phyloP scores from a whole-genome alignment of 2,888 invertebrate genomes.

The Pseudococcus jackbeardsleyi region DNA sequence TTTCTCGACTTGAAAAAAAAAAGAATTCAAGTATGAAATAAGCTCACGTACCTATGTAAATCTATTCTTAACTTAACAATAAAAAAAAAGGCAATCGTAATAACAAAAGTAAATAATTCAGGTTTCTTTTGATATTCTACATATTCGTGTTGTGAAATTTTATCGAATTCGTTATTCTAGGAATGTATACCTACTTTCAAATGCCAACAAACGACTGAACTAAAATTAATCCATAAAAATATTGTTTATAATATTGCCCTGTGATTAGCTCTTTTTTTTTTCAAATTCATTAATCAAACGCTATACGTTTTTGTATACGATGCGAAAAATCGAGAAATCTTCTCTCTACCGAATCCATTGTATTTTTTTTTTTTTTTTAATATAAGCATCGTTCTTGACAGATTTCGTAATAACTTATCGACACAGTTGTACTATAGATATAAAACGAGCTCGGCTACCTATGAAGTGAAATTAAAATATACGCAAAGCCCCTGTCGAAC shows the following conservation, averaged over 20 bases:
- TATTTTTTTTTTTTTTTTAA: background rate
- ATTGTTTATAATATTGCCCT: background rate
- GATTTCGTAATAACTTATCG: slow-evolving; percentile 41
- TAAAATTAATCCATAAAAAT: background rate
- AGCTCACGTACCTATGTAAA: too few species aligned
- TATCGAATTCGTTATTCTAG: too few species aligned
- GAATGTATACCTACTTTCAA: background rate
- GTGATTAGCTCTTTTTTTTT: background rate
- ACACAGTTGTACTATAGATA: slow-evolving; percentile 30
- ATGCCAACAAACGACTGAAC: background rate
- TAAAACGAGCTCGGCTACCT: slow-evolving; percentile 35
- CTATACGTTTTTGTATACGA: background rate
- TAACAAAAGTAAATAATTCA: too few species aligned
- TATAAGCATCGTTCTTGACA: slow-evolving; percentile 38
- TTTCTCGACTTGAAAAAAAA: background rate
- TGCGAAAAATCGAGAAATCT: slow-evolving; percentile 27
- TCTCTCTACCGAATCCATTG: background rate
- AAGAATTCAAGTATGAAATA: background rate
- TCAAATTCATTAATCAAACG: background rate
- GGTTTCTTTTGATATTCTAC: background rate
- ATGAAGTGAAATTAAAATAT: slow-evolving; percentile 44
- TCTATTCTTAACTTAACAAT: too few species aligned
- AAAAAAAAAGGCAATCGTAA: too few species aligned
- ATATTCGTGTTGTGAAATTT: too few species aligned
- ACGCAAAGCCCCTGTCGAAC: slow-evolving; percentile 47